phyloP scores from a whole-genome alignment of 2,888 invertebrate species.

The Phaonia tiefii region DNA sequence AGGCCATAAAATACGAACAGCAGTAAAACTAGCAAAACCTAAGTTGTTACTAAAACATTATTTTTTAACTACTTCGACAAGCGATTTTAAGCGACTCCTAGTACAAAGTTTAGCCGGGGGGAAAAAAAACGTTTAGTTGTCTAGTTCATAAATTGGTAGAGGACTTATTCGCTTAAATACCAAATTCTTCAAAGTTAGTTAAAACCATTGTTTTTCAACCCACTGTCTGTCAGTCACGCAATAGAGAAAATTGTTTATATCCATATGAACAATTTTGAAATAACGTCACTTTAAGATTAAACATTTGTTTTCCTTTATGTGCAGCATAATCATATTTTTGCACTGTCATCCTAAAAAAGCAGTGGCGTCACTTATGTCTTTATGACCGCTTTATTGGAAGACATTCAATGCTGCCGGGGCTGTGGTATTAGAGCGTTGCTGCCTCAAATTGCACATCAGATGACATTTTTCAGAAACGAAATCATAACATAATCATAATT shows the following conservation, averaged over 20 bases:
- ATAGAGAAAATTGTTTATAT: not conserved
- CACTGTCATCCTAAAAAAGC: slow-evolving; percentile 54
- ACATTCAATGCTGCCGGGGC: slow-evolving; percentile 36
- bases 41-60: too few relatives aligned
- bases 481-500: slow-evolving; percentile 79
- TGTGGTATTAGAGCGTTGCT: slow-evolving; percentile 35
- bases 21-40: too few relatives aligned
- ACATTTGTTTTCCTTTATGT: slow-evolving; percentile 8
- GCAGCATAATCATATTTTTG: slow-evolving; percentile 55
- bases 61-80: too few relatives aligned
- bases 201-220: too few relatives aligned
- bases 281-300: slow-evolving; percentile 12
- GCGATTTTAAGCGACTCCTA: too few relatives aligned
- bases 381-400: slow-evolving; percentile 32
- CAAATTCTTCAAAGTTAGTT: too few relatives aligned
- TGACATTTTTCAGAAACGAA: slow-evolving; percentile 64
- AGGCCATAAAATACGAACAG: too few relatives aligned
- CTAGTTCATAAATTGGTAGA: too few relatives aligned
- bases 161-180: too few relatives aligned
- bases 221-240: too few relatives aligned
- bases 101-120: too few relatives aligned
- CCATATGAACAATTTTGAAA: not conserved
- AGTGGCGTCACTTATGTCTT: slow-evolving; percentile 62
- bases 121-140: too few relatives aligned
- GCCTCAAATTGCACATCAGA: slow-evolving; percentile 42